phyloP scores from a whole-genome alignment of 2,797 vertebrate species.

The Petrocephalus sullivani region DNA sequence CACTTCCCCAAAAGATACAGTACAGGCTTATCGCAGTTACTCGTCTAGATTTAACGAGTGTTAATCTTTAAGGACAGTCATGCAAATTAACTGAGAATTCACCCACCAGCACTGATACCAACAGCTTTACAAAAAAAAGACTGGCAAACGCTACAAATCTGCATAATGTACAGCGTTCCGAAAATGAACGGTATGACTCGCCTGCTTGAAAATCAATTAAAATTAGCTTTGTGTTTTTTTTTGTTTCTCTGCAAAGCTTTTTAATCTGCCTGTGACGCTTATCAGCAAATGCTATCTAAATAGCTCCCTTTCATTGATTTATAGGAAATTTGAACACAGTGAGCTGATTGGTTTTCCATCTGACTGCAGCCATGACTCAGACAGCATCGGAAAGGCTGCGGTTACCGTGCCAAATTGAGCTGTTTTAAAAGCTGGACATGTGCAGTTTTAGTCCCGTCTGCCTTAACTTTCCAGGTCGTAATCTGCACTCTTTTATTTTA shows the following conservation, averaged over 20 bases:
- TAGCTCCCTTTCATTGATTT: conserved; percentile 6
- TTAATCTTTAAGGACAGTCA: background rate
- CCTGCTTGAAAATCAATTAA: conserved; percentile 10
- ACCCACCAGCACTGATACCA: background rate
- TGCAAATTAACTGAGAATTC: background rate
- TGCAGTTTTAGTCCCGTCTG: background rate
- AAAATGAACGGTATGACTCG: background rate
- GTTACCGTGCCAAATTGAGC: conserved; percentile 4
- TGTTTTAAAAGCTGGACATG: conserved; percentile 16
- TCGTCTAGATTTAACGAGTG: background rate
- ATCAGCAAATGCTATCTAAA: background rate
- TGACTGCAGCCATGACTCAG: conserved; percentile 12
- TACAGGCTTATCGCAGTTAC: background rate
- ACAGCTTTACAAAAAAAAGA: background rate
- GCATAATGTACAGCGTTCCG: background rate
- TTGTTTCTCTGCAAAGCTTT: background rate
- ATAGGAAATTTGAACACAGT: conserved; percentile 11
- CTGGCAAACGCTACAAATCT: background rate
- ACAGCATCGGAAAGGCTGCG: background rate
- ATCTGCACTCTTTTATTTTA: background rate
- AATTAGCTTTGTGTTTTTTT: conserved; percentile 10
- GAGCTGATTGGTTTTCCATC: conserved; percentile 17
- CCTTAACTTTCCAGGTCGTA: background rate
- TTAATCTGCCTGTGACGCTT: conserved; percentile 9
- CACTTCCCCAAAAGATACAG: background rate